A percentile compares a stretch with the other conserved stretches of the same genome.
Evolutionary conservation across 2,113 vertebrate genomes (phyloP).

Genomic region (Bettongia penicillata): DNA sequence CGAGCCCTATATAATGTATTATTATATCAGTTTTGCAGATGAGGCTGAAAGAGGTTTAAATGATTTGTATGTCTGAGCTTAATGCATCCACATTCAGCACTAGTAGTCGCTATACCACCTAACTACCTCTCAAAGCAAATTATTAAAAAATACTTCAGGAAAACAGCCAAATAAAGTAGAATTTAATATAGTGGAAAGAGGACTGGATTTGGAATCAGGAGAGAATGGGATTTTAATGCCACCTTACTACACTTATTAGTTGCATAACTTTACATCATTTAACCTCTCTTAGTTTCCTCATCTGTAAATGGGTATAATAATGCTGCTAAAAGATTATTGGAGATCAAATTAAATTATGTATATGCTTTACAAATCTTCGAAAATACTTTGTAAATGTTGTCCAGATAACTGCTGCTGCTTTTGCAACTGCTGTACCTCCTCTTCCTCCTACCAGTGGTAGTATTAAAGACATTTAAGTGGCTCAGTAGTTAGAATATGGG

Average conservation of each 20-base stretch:
- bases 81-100: background rate
- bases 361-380: too few relatives aligned
- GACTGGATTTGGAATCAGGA: background rate
- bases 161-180: background rate
- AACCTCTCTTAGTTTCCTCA: background rate
- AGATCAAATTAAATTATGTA: background rate
- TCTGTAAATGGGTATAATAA: background rate
- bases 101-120: background rate
- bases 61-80: background rate
- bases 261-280: background rate
- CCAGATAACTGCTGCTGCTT: background rate
- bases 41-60: background rate
- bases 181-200: background rate
- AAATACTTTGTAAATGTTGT: background rate
- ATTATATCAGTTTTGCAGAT: background rate
- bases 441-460: too few relatives aligned
- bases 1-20: background rate
- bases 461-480: too few relatives aligned
- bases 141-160: background rate
- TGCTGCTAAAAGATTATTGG: background rate
- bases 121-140: background rate
- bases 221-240: background rate
- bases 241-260: background rate
- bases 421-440: too few relatives aligned
- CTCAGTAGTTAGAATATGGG: background rate